Evolutionary conservation across 2,888 invertebrate genomes (phyloP).

Genomic region (Heliconius charithonia): DNA sequence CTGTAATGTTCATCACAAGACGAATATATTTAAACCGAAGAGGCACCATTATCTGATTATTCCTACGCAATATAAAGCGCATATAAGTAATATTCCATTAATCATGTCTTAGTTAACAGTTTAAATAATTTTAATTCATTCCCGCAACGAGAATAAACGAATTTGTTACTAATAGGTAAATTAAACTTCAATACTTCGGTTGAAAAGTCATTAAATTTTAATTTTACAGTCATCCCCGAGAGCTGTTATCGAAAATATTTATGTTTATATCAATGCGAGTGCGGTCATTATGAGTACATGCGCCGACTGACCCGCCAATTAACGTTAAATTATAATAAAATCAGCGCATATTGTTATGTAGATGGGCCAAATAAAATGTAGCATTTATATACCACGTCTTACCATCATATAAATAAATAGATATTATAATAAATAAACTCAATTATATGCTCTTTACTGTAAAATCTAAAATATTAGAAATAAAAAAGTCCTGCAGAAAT

Average conservation of each 20-base stretch:
- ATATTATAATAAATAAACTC: neutral
- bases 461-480: neutral
- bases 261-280: conserved; percentile 47
- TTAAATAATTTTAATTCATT: conserved; percentile 15
- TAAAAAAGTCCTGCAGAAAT: neutral
- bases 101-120: conserved; percentile 30
- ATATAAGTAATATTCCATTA: conserved; percentile 10
- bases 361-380: conserved; percentile 49
- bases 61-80: conserved; percentile 44
- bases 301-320: conserved; percentile 51
- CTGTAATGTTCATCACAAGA: conserved; percentile 55
- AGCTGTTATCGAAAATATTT: conserved; percentile 46
- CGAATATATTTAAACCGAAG: conserved; percentile 49
- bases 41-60: conserved; percentile 46
- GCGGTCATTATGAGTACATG: conserved; percentile 49
- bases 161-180: conserved; percentile 18
- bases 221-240: conserved; percentile 40
- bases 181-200: conserved; percentile 28
- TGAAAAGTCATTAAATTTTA: conserved; percentile 40
- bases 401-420: conserved; percentile 38
- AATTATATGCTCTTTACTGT: neutral
- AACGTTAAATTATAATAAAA: conserved; percentile 52
- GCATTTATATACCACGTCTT: conserved; percentile 43
- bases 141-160: neutral
- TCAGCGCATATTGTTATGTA: conserved; percentile 48